Evolutionary conservation across 2,113 vertebrate species (phyloP), one percentile per base, ranked within the genome.

Genomic region (Lampris megalopsis): DNA sequence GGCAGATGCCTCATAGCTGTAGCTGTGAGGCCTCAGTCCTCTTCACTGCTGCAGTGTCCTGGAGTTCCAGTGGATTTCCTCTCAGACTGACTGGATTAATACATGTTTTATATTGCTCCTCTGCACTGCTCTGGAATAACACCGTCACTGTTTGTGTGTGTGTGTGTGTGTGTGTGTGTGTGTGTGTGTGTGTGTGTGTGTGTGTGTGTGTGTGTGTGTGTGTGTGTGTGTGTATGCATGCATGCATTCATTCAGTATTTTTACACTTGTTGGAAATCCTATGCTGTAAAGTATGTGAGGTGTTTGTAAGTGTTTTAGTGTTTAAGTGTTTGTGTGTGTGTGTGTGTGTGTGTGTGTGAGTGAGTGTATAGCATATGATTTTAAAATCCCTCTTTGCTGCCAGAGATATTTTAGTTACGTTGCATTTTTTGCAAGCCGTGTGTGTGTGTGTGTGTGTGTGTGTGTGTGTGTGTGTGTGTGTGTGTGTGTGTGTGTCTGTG

Each of bases 371-470:
- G 24, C 24, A 24, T 45, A 7, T 7, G 24, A 9, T 57, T 57
- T 57, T 53, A 13, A 36, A 36, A 57, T 57, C 24, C 49, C 49
- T 57, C 54, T n/a, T 4, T 11, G 38, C 9, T 59, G 59, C 59
- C 5, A 45, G 41, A 63, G n/a, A 63, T 45, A 43, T 63, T 63
- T 63, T 45, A 45, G 41, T 63, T 63, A 63, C 60, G 60, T 63
- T 63, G 60, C 60, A 63, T 63, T 59, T 63, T 42, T 43, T 63
- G 60, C 60, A 63, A 45, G 41, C 41, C 4, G 50, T 53, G 50
- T n/a, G 13, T n/a, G 50, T 13, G 50, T 53, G 50, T n/a, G 11
- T 53, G 50, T 53, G 2, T 53, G 50, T 13, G 50, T 13, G 50
- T 53, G 50, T n/a, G 43, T 45, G 43, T 45, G 43, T 45, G 43